A percentile compares a stretch with the other conserved stretches of the same genome.
These are phyloP conservation scores for Anoplius nigerrimus DNA, from an alignment of 2,888 invertebrate species.

Conservation along the genomic window DNA sequence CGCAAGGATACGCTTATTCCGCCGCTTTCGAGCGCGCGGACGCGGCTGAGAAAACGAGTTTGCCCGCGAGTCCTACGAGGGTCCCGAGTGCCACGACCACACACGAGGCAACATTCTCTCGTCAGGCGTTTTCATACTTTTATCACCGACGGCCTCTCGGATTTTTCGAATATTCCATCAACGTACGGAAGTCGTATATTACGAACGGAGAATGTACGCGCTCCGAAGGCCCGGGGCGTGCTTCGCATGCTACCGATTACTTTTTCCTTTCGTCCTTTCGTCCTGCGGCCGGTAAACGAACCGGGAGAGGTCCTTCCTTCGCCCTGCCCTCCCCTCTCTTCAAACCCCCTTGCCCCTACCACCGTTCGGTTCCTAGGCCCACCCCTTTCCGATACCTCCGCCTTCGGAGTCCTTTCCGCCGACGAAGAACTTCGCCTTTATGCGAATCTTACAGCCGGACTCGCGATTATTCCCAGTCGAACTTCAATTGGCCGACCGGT, in stretches of 20 bases:
- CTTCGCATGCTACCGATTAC: constrained; percentile 67
- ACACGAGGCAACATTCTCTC: constrained; percentile 40
- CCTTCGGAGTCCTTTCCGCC: background rate
- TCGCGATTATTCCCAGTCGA: too few species aligned
- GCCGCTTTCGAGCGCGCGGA: background rate
- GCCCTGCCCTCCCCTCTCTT: constrained; percentile 40
- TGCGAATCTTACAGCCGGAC: too few species aligned
- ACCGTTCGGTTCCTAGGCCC: constrained; percentile 13
- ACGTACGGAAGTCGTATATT: constrained; percentile 69
- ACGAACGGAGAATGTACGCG: constrained; percentile 62
- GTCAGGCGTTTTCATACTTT: constrained; percentile 53
- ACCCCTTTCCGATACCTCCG: constrained; percentile 20
- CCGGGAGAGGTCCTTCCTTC: constrained; percentile 25
- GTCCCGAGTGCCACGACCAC: constrained; percentile 29
- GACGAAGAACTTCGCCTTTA: too few species aligned
- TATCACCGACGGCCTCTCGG: constrained; percentile 58
- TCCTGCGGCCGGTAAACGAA: constrained; percentile 38
- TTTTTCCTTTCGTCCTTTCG: constrained; percentile 48
- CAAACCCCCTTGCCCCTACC: too few species aligned
- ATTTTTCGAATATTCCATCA: constrained; percentile 73
- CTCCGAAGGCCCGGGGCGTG: constrained; percentile 57
- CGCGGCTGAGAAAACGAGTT: constrained; percentile 25
- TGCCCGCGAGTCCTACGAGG: constrained; percentile 4
- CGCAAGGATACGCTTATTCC: background rate
- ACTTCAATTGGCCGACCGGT: too few species aligned